Conservation (phyloP, 2,888 invertebrate genomes). For the Gasteruption jaculator region DNA sequence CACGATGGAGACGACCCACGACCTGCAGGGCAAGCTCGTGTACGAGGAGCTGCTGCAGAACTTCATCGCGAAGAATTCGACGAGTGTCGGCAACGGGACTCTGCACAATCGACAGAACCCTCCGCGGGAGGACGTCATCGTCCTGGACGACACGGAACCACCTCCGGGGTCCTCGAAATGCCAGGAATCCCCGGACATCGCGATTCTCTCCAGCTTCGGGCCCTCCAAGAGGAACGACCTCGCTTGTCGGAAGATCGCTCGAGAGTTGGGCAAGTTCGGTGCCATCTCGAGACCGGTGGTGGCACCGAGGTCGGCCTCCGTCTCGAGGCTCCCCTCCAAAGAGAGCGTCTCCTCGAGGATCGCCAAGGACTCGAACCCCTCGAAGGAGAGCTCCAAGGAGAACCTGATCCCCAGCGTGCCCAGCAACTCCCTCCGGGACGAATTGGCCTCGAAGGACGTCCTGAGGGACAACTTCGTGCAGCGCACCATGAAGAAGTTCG, state of each 20-base stretch:
- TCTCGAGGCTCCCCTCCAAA: too few species aligned
- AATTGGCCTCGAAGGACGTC: slow-evolving; percentile 34
- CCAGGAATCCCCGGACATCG: too few species aligned
- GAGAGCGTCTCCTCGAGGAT: slow-evolving; percentile 2
- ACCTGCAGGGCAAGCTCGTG: slow-evolving; percentile 33
- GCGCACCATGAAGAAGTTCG: slow-evolving; percentile 32
- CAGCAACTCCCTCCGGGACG: slow-evolving; percentile 39
- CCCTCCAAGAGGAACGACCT: too few species aligned
- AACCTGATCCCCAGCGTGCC: slow-evolving; percentile 15
- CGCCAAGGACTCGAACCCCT: not conserved
- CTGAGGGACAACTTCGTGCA: slow-evolving; percentile 35
- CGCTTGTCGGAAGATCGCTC: too few species aligned
- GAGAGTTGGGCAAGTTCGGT: too few species aligned
- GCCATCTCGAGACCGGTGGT: too few species aligned
- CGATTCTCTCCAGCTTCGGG: too few species aligned
- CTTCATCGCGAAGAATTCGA: too few species aligned
- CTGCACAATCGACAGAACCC: too few species aligned
- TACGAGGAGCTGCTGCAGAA: slow-evolving; percentile 38
- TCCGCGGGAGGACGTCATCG: slow-evolving; percentile 31
- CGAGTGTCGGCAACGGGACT: too few species aligned
- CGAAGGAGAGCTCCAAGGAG: too few species aligned
- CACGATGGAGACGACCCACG: slow-evolving; percentile 29
- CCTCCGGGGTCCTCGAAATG: slow-evolving; percentile 14
- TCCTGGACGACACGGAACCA: slow-evolving; percentile 32
- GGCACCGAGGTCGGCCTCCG: not conserved